Base-by-base conservation (phyloP, 2,113 vertebrate species). In the Paracanthobrama guichenoti region DNA sequence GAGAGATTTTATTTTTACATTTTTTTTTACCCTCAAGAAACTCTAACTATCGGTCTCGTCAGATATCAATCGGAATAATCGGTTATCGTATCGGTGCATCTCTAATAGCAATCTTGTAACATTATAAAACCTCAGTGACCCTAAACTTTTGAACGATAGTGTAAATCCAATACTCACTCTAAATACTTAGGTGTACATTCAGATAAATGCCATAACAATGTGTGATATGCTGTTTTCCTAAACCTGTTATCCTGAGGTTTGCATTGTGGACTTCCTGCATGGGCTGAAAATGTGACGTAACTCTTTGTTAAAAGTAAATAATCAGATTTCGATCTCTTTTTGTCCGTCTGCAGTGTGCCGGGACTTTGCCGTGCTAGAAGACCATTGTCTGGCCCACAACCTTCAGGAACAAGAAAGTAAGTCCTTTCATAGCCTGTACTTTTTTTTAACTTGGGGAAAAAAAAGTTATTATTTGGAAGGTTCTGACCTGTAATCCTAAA, bases 341-440 rank as follows among this genome's bases (percentile, higher is more conserved):
- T 60, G 7, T 83, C 53, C 88, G 46, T 86, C 7, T 67, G 1
- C 91, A 99, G 98, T 98, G 69, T 97, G 96, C 88, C 92, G 96
- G 85, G 97, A 98, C 90, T 99, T 99, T 1, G 97, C 97, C 4
- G 96, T 99, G 80, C 90, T 97, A 73, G 98, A 99, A 90, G 98
- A 99, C 91, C 97, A 97, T 92, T 96, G 95, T 42, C 93, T 99
- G 92, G 98, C 98, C 50, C 95, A 99, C 91, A 99, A 94, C 87
- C 95, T 99, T 67, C 98, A 99, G 91, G 98, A 99, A 80, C 98
- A 99, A 90, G 98, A 99, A 87, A 98, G 98, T 99, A 95, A 97
- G 97, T 95, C 89, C 18, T 53, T 64, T 50, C 53, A 2, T 42
- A 26, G 3, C 22, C 26, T 4, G 5, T 8, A 48, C 7, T 64